Evolutionary conservation across 64 coral and sea anemone genomes (phyloP).

Genomic region (Stichodactyla mertensii): DNA sequence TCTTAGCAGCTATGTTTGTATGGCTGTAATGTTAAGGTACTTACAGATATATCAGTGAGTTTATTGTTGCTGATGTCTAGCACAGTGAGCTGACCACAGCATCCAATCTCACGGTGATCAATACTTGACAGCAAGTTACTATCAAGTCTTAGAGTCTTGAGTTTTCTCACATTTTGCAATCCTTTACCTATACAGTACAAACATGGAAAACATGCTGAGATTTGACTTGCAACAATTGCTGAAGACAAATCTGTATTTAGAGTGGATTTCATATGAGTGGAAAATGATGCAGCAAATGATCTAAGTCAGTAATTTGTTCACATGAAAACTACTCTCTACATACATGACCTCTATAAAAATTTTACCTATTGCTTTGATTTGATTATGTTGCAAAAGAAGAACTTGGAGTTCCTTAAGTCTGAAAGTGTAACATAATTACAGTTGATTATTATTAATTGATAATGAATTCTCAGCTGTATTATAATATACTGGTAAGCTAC

Average conservation of each 20-base stretch:
- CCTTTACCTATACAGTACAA: constrained; percentile 48
- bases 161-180: constrained; percentile 71
- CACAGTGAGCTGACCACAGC: constrained; percentile 65
- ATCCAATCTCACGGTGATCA: constrained; percentile 68
- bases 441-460: too few species aligned
- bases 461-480: too few species aligned
- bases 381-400: constrained; percentile 80
- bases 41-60: constrained; percentile 78
- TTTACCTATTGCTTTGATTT: constrained; percentile 78
- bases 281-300: not conserved
- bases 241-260: too few species aligned
- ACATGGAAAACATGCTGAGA: too few species aligned
- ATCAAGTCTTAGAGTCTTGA: constrained; percentile 72
- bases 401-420: constrained; percentile 74
- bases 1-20: too few species aligned
- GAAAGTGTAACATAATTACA: not conserved
- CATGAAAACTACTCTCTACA: too few species aligned
- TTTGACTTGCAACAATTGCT: too few species aligned
- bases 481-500: not conserved
- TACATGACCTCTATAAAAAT: not conserved
- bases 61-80: constrained; percentile 83
- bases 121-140: constrained; percentile 64
- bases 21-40: not conserved
- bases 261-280: too few species aligned
- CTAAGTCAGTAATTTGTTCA: too few species aligned